A percentile compares a stretch with the other conserved stretches of the same genome.
Evolutionary conservation across 2,797 vertebrate genomes (phyloP).

Genomic region (Forpus xanthops): DNA sequence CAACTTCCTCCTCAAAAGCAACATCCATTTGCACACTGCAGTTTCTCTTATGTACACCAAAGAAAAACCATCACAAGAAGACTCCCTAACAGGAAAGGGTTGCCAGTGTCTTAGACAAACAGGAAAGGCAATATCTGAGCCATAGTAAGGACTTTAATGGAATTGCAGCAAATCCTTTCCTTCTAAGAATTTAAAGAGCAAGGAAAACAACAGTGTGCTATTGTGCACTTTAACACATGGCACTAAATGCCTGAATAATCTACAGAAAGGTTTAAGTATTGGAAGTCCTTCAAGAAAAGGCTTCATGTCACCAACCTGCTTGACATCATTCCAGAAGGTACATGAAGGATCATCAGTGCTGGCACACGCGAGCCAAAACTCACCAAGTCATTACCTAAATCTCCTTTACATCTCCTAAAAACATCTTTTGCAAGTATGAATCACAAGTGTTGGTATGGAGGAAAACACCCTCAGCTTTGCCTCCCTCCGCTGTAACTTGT

Average conservation of each 20-base stretch:
- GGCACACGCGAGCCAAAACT: neutral
- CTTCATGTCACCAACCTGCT: neutral
- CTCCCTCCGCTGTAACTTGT: neutral
- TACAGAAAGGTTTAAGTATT: neutral
- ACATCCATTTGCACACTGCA: no score
- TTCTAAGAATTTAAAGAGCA: constrained; percentile 5
- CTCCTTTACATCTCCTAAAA: neutral
- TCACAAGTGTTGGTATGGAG: neutral
- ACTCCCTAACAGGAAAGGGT: neutral
- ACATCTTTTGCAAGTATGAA: neutral
- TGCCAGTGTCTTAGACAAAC: neutral
- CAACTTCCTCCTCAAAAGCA: neutral
- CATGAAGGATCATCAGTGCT: rapidly evolving
- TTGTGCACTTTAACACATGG: neutral
- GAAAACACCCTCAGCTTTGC: neutral
- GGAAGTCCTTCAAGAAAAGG: neutral
- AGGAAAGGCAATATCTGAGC: neutral
- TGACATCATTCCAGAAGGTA: neutral
- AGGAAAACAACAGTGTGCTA: neutral
- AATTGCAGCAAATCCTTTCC: neutral
- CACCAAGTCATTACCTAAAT: neutral
- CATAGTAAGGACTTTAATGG: neutral
- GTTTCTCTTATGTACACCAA: neutral
- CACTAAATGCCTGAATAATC: neutral
- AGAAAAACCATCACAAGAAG: neutral